Evolutionary conservation across 2,888 invertebrate genomes (phyloP), one percentile per base, ranked within the genome.

Genomic region (Taphrorychus bicolor): DNA sequence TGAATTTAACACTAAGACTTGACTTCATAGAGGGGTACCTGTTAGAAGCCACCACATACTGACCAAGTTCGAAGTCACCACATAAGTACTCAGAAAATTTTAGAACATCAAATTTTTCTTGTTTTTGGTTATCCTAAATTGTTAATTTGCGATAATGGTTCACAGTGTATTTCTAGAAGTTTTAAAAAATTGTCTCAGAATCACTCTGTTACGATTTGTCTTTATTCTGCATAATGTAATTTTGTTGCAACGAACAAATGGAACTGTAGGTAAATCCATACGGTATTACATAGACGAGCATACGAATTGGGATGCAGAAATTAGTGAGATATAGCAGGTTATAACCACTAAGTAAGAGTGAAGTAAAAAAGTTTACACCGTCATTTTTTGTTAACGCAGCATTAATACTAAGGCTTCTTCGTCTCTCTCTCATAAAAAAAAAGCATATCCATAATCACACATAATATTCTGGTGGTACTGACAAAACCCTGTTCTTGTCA

Each of bases 11-110:
- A n/a, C n/a, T n/a, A n/a, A n/a, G n/a, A n/a, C n/a, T n/a, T n/a
- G n/a, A n/a, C n/a, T n/a, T n/a, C n/a, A n/a, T n/a, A n/a, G n/a
- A n/a, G n/a, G n/a, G n/a, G n/a, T n/a, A n/a, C n/a, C n/a, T n/a
- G n/a, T n/a, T n/a, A n/a, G n/a, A n/a, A n/a, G n/a, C n/a, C n/a
- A n/a, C n/a, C n/a, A n/a, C n/a, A n/a, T n/a, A n/a, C n/a, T n/a
- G n/a, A n/a, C n/a, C n/a, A n/a, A 59, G 4, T 48, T 48, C 23
- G 48, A 59, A 57, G 22, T 11, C 48, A 16, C 5, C 9, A 45
- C 5, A 45, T n/a, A 16, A 7, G 5, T 5, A 45, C 7, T 7
- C 7, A 32, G 11, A 32, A 32, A 11, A 32, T 32, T 32, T 32
- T 32, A 11, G 32, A 32, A 11, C 0, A 32, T 5, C 32, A n/a